These are phyloP conservation scores for Gastrophryne carolinensis DNA, from an alignment of 2,797 vertebrate species.

Conservation along the genomic window DNA sequence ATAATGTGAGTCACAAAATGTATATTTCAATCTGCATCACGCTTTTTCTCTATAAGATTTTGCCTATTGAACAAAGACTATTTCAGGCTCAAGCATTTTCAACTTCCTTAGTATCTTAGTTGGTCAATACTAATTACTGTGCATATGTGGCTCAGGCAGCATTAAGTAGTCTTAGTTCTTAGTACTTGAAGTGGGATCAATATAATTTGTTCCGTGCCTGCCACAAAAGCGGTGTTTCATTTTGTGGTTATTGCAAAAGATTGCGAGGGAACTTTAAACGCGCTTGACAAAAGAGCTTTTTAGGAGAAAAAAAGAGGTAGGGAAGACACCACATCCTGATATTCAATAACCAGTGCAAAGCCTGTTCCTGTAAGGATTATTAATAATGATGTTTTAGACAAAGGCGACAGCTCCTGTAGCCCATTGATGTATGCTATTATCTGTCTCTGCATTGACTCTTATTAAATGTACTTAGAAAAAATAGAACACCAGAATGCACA, in stretches of 20 bases:
- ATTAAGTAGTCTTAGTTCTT: constrained; percentile 26
- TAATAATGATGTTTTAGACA: too few species aligned
- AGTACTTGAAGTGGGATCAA: constrained; percentile 11
- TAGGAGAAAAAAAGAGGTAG: not conserved
- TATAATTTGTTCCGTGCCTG: not conserved
- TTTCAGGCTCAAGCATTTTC: not conserved
- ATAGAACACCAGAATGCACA: not conserved
- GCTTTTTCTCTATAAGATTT: not conserved
- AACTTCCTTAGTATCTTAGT: constrained; percentile 3
- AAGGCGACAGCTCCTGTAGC: too few species aligned
- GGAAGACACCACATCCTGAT: not conserved
- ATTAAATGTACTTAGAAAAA: too few species aligned
- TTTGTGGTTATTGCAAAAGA: not conserved
- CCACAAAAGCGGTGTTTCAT: constrained; percentile 5
- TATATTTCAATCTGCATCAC: not conserved
- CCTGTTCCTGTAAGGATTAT: too few species aligned
- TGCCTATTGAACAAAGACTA: not conserved
- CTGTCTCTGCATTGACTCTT: too few species aligned
- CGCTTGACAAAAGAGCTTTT: constrained; percentile 12
- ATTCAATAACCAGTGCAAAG: not conserved
- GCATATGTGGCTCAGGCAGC: constrained; percentile 26
- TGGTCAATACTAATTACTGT: constrained; percentile 34
- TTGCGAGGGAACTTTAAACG: constrained; percentile 1
- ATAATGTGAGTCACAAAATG: not conserved
- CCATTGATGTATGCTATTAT: too few species aligned